Percentiles rank a stretch among this genome's conserved stretches.
Conservation (phyloP, 2,888 invertebrate genomes). For the Cheilosia variabilis region DNA sequence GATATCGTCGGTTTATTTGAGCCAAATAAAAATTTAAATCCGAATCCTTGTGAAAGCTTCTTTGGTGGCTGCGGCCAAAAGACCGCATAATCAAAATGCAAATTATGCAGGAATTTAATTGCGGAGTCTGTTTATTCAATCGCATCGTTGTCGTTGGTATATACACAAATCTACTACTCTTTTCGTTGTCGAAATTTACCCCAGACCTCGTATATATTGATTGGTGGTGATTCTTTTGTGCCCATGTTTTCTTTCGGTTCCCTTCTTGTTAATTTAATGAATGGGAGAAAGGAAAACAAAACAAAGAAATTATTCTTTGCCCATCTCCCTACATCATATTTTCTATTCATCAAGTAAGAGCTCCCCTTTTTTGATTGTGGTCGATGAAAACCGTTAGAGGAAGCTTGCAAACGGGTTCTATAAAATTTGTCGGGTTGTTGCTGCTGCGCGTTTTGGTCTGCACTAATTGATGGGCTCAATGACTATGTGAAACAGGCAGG, state of each 20-base stretch:
- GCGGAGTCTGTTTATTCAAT: constrained; percentile 58
- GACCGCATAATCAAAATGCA: constrained; percentile 50
- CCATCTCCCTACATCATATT: constrained; percentile 25
- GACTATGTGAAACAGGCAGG: background rate
- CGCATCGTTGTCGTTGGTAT: constrained; percentile 27
- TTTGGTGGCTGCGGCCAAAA: constrained; percentile 17
- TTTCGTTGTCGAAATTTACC: constrained; percentile 13
- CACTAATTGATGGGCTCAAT: constrained; percentile 24
- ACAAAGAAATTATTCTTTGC: constrained; percentile 36
- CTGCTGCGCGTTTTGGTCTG: constrained; percentile 8
- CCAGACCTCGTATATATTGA: constrained; percentile 33
- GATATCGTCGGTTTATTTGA: constrained; percentile 13
- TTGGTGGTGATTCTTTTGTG: constrained; percentile 55
- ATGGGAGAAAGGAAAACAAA: constrained; percentile 46
- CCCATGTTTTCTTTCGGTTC: constrained; percentile 38
- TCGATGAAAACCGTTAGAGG: constrained; percentile 13
- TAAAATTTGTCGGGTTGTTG: background rate
- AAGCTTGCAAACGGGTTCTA: constrained; percentile 3
- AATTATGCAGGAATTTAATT: constrained; percentile 67
- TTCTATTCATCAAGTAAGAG: constrained; percentile 3
- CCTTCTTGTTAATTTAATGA: constrained; percentile 60
- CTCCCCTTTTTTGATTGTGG: background rate
- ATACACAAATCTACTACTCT: constrained; percentile 20
- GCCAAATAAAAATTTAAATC: background rate
- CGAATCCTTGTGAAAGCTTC: background rate